Evolutionary conservation across 2,797 vertebrate species (phyloP), one percentile per base, ranked within the genome.

Genomic region (Coccyzus lansbergi): DNA sequence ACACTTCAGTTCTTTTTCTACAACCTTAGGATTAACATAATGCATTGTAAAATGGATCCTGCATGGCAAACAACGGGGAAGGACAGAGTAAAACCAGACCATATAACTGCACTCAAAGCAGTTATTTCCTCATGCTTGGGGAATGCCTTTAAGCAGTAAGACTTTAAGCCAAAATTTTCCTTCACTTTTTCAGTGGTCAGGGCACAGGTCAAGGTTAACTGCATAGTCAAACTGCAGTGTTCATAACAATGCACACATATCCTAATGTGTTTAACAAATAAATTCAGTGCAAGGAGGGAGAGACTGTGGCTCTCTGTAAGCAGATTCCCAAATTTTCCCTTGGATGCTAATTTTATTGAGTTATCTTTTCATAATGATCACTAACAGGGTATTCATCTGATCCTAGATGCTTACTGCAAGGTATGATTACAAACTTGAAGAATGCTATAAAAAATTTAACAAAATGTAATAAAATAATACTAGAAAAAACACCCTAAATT

Each of bases 211-310:
- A 33, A 51, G 29, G 31, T 48, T 48, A 69, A 21, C 7, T 25
- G 9, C 5, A 1, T 29, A 26, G 18, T 1, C 51, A 42, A 89
- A 19, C 22, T 28, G 10, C 56, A 67, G 15, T 3, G 5, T 42
- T 85, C 21, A 51, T 10, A 49, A 67, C 34, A 49, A 15, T 5
- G 9, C 8, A 7, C 0, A 0, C 6, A 10, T 36, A 31, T 10
- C 19, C 4, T 36, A 14, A 36, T 1, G 9, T 13, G 19, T 49
- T 83, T 67, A 55, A 58, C 7, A 38, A 53, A 4, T 25, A 20
- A 36, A 15, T 9, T 10, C 15, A 22, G 10, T 31, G 44, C 36
- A 60, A 29, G 25, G 71, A 48, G 9, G 44, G 13, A 87, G 13
- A 87, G 25, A 10, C 25, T 10, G 5, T 44, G 21, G 15, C 25